Percentiles rank a stretch among this genome's conserved stretches.
Evolutionary conservation across 2,888 invertebrate species (phyloP).

Genomic region (Troglohyphantes excavatus): DNA sequence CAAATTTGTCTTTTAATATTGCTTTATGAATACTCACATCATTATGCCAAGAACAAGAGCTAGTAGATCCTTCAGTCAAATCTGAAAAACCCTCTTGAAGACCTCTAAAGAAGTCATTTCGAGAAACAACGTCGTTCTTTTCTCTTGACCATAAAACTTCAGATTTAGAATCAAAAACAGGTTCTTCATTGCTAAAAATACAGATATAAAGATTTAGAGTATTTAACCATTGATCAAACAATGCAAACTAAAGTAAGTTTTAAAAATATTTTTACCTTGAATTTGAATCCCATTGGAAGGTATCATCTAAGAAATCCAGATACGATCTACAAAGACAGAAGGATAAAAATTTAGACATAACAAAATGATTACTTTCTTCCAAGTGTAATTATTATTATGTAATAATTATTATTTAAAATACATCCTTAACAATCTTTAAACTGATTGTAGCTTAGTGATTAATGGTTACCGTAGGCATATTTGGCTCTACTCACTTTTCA

Average conservation of each 20-base stretch:
- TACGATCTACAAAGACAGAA: background rate
- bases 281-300: constrained; percentile 20
- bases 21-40: constrained; percentile 34
- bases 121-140: constrained; percentile 35
- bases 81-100: constrained; percentile 56
- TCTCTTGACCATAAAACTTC: constrained; percentile 67
- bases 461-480: no score
- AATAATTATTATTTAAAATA: no score
- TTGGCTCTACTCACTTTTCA: constrained; percentile 17
- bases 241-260: background rate
- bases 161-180: constrained; percentile 35
- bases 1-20: no score
- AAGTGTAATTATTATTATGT: no score
- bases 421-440: no score
- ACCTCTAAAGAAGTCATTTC: constrained; percentile 29
- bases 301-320: constrained; percentile 24
- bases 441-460: background rate
- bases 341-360: no score
- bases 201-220: background rate
- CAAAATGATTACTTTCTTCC: no score
- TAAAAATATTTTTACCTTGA: constrained; percentile 17
- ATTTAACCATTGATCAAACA: background rate
- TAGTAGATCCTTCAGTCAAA: constrained; percentile 50
- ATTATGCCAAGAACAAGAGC: constrained; percentile 74
- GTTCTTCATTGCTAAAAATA: constrained; percentile 43